Base-by-base conservation (phyloP, 1,140 invertebrate species). In the Ooceraea biroi region DNA sequence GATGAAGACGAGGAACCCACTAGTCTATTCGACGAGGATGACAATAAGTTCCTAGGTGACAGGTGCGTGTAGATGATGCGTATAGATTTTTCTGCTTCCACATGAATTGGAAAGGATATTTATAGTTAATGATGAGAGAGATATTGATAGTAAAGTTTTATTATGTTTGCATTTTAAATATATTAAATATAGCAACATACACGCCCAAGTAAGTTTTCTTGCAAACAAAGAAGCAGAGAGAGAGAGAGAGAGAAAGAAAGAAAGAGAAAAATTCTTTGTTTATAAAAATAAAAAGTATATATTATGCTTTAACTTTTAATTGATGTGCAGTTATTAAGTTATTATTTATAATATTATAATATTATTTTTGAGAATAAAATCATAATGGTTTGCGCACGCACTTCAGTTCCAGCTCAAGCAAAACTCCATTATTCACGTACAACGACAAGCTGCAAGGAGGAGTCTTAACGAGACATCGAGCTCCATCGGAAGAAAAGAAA, bases 11-110 rank as follows among this genome's bases (percentile, higher is more conserved):
- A 91, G 30, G 92, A 94, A 69, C 92, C 92, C 0, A 94, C 93
- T 61, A 92, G 93, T 87, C 91, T 94, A 0, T 93, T 94, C 73
- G 93, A 93, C 77, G 93, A 94, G 27, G 93, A 93, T 41, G 92
- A 94, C 68, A 86, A 76, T 83, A 91, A 92, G 84, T 90, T 90
- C 77, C 83, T 85, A 60, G 50, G 65, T n/a, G 71, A 90, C 19
- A 90, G 90, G 92, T 93, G 60, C 65, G 78, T 76, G n/a, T n/a
- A n/a, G n/a, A n/a, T 12, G 12, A 25, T 19, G 17, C 17, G 7
- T 36, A 30, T 77, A 50, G 10, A 8, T 17, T 50, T 25, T 69
- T 30, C 5, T 50, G 41, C 5, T 36, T 50, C 27, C 2, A 12
- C 17, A 30, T 14, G 4, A 30, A 72, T 61, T 27, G 44, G 0